Base-by-base conservation (phyloP, 2,888 invertebrate genomes). In the Coleophora deauratella region DNA sequence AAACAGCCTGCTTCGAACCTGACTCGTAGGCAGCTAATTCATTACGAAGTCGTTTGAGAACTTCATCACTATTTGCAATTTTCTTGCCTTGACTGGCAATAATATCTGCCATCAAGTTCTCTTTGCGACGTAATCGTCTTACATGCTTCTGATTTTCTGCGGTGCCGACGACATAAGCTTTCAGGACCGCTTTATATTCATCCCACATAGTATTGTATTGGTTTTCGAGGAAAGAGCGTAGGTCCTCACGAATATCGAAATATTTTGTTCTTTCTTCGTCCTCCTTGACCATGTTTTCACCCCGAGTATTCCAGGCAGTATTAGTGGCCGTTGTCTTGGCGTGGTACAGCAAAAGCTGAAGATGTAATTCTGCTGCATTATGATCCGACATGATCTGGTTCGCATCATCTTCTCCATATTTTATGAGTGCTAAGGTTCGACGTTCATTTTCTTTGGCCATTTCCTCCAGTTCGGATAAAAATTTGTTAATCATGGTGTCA, bases 401-500 rank as follows among this genome's bases (percentile, higher is more conserved):
- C 21, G 57, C 55, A 15, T 68, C 74, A 15, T 67, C 59, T 50
- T 75, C 67, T 2, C 72, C 67, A 28, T 57, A 48, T 45, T 66
- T 66, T 9, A 82, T 51, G 27, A 78, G 45, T 1, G 50, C 57
- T 11, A 53, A 45, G 1, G 73, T 76, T 54, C 66, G 66, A 3
- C 21, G 40, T 39, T 75, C 57, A 52, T 82, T 81, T 2, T 72
- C 57, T 44, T 64, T 64, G 1, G 69, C 67, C 45, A 84, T 36
- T 2, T 55, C 54, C 33, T 84, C 77, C 32, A 84, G 59, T 33
- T 82, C 77, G 2, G 45, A 33, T 14, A 78, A 53, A 52, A 84
- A 84, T 49, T 80, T 82, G 40, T 68, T 87, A 40, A 91, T 88
- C 65, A 90, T 87, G 41, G 79, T 78, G 48, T 91, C 89, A 36